Evolutionary conservation across 2,888 invertebrate genomes (phyloP), one percentile per base, ranked within the genome.

Genomic region (Netelia melanura): DNA sequence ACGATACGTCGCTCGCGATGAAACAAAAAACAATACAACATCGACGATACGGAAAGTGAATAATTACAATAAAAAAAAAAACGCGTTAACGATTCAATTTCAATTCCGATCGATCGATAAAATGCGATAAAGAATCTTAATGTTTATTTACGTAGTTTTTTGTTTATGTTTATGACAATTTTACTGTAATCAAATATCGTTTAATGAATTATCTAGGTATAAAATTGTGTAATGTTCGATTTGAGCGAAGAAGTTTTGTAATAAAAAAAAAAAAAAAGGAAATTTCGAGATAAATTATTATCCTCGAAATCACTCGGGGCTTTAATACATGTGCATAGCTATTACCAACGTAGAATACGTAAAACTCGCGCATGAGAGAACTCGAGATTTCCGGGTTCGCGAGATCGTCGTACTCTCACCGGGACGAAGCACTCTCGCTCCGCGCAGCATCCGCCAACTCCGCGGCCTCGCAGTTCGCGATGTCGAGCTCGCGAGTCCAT

Each of bases 331-430:
- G 14, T 48, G 48, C 14, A 48, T 48, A 48, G 48, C 48, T 48
- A 14, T 48, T 48, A 48, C 48, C 48, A 2, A 48, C 14, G 14
- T 48, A 48, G 48, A 48, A 48, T 48, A 48, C 48, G 48, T 48
- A 14, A 48, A 58, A 58, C 21, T 21, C 58, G 58, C 58, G 58
- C 58, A 58, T 58, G 58, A 17, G 87, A 88, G 87, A 88, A 78
- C 86, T 81, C 81, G 83, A 87, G 89, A 91, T 91, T 91, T 91
- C 91, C 91, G 91, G 91, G 90, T 91, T 91, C 87, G 89, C 78
- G 70, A 70, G 58, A 58, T 58, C 58, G 58, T 17, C 58, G 58
- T 58, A 17, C n/a, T n/a, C 58, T 58, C 58, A 17, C 21, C 58
- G 58, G 58, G 58, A 58, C 17, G 17, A 58, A 17, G n/a, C 58